Conservation (phyloP, 2,113 vertebrate species). For the Camelus dromedarius region DNA sequence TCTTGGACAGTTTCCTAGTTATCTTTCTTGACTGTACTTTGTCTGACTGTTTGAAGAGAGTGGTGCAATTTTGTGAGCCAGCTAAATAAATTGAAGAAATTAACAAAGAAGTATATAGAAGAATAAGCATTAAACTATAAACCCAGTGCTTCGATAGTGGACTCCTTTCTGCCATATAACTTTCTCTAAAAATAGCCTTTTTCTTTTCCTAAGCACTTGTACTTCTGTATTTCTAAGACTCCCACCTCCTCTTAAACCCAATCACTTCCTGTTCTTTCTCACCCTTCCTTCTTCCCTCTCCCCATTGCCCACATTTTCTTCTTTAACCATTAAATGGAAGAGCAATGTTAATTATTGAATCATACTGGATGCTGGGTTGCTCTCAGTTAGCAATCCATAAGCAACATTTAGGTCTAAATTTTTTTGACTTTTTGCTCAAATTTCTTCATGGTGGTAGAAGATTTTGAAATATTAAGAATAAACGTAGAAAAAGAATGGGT, state of each 20-base stretch:
- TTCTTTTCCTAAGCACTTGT: not conserved
- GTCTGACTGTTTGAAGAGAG: not conserved
- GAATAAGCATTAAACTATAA: not conserved
- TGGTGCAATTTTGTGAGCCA: not conserved
- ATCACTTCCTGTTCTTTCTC: not conserved
- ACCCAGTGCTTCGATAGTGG: not conserved
- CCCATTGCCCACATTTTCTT: not conserved
- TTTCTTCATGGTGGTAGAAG: not conserved
- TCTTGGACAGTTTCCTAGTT: conserved; percentile 12
- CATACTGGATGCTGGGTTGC: not conserved
- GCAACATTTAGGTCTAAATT: not conserved
- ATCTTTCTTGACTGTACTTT: conserved; percentile 22
- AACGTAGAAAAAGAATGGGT: not conserved
- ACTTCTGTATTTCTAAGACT: conserved; percentile 29
- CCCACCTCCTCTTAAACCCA: not conserved
- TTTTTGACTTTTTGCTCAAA: conserved; percentile 8
- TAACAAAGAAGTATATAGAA: not conserved
- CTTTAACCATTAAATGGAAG: not conserved
- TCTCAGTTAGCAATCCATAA: not conserved
- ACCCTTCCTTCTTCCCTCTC: not conserved
- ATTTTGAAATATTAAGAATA: not conserved
- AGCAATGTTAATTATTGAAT: not conserved
- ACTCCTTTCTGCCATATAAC: not conserved
- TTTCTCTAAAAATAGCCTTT: not conserved
- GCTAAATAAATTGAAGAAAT: not conserved